Conservation (phyloP, 2,888 invertebrate species). For the Acronicta leporina region DNA sequence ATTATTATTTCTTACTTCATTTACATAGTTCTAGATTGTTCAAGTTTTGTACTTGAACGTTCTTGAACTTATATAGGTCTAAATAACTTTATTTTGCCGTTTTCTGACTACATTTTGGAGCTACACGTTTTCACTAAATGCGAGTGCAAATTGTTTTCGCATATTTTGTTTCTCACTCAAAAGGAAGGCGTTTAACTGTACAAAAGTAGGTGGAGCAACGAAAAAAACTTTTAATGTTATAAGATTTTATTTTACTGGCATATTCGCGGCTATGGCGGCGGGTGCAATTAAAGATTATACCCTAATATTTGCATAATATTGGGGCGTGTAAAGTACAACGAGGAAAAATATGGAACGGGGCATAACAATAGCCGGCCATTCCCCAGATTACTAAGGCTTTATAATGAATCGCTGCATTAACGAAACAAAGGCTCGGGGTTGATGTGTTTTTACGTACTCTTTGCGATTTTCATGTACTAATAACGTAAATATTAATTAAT, state of each 20-base stretch:
- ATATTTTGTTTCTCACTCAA: slow-evolving; percentile 42
- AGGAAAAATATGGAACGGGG: slow-evolving; percentile 62
- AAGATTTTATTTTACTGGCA: slow-evolving; percentile 64
- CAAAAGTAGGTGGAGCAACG: slow-evolving; percentile 41
- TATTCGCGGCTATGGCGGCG: slow-evolving; percentile 59
- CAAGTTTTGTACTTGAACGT: slow-evolving; percentile 27
- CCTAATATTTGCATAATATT: slow-evolving; percentile 78
- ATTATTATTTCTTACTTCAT: no score
- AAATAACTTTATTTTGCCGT: slow-evolving; percentile 35
- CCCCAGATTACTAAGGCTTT: slow-evolving; percentile 59
- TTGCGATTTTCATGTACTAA: slow-evolving; percentile 18
- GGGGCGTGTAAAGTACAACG: slow-evolving; percentile 63
- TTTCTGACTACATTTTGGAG: slow-evolving; percentile 20
- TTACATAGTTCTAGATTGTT: no score
- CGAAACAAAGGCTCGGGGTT: slow-evolving; percentile 44
- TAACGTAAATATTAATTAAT: slow-evolving; percentile 8
- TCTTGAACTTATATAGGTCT: slow-evolving; percentile 16
- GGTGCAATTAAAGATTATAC: slow-evolving; percentile 77
- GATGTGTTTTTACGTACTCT: slow-evolving; percentile 26
- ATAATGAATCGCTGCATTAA: slow-evolving; percentile 49
- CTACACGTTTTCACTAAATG: slow-evolving; percentile 18
- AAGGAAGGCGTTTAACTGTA: slow-evolving; percentile 40
- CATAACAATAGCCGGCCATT: slow-evolving; percentile 56
- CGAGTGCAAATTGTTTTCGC: slow-evolving; percentile 40
- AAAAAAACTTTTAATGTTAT: slow-evolving; percentile 64